Conservation (phyloP, 92 coral and sea anemone species). For the Blastomussa wellsi region DNA sequence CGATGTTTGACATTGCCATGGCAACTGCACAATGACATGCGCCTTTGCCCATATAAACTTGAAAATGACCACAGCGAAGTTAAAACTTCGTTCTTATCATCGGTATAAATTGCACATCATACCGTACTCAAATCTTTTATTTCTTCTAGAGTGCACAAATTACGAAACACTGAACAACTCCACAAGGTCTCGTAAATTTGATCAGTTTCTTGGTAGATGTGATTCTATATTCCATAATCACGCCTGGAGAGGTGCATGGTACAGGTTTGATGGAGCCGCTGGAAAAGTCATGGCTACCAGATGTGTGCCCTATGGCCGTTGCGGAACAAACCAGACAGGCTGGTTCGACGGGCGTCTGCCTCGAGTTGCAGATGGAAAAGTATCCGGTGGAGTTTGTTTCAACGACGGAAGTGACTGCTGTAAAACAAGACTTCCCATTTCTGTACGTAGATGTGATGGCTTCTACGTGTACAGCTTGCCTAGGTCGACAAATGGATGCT, state of each 20-base stretch:
- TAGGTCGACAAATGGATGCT: conserved; percentile 4
- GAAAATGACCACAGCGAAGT: too few relatives aligned
- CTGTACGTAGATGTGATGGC: conserved; percentile 6
- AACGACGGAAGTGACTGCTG: conserved; percentile 17
- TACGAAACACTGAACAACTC: background rate
- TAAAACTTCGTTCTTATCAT: too few relatives aligned
- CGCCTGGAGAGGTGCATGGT: background rate
- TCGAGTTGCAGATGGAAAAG: background rate
- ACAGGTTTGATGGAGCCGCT: conserved; percentile 16
- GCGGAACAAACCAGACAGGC: conserved; percentile 24
- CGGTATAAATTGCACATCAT: too few relatives aligned
- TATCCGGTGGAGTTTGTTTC: background rate
- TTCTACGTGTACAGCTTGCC: conserved; percentile 28
- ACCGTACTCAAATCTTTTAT: too few relatives aligned
- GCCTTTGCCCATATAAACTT: too few relatives aligned
- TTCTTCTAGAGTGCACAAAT: background rate
- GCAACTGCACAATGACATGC: too few relatives aligned
- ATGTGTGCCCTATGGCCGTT: background rate
- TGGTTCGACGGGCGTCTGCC: conserved; percentile 23
- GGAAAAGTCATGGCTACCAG: conserved; percentile 23
- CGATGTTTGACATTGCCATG: too few relatives aligned
- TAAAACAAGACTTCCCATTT: background rate
- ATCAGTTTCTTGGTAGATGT: background rate
- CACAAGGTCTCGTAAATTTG: background rate
- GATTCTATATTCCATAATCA: background rate